These are phyloP conservation scores for Uropsilus gracilis DNA, from an alignment of 2,113 vertebrate genomes.

Conservation along the genomic window DNA sequence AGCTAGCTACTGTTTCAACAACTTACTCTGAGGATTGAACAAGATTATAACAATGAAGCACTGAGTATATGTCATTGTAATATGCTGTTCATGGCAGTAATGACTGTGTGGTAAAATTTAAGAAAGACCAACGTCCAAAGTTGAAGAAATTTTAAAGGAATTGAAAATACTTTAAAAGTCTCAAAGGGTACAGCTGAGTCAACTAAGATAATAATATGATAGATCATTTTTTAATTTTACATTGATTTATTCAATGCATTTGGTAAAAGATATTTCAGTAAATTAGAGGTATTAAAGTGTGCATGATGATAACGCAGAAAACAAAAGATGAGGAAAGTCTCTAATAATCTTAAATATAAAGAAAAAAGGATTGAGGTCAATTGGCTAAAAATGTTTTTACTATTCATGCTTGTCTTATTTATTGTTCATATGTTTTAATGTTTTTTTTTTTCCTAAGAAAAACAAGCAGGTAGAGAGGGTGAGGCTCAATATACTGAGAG, in stretches of 20 bases:
- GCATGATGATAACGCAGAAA: neutral
- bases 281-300: neutral
- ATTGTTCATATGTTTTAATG: neutral
- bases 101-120: neutral
- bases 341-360: neutral
- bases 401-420: neutral
- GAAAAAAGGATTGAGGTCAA: neutral
- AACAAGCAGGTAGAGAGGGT: rapidly evolving
- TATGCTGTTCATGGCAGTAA: neutral
- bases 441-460: neutral
- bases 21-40: neutral
- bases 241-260: neutral
- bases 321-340: neutral
- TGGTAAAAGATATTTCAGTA: neutral
- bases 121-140: neutral
- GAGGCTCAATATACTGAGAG: rapidly evolving
- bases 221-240: neutral
- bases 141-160: neutral
- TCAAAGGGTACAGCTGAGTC: neutral
- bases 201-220: neutral
- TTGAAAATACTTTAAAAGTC: neutral
- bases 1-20: too few relatives aligned
- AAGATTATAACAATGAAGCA: neutral
- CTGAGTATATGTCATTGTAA: neutral
- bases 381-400: too few relatives aligned